These are phyloP conservation scores for Nymphalis c-album DNA, from an alignment of 2,888 invertebrate species.

Conservation along the genomic window DNA sequence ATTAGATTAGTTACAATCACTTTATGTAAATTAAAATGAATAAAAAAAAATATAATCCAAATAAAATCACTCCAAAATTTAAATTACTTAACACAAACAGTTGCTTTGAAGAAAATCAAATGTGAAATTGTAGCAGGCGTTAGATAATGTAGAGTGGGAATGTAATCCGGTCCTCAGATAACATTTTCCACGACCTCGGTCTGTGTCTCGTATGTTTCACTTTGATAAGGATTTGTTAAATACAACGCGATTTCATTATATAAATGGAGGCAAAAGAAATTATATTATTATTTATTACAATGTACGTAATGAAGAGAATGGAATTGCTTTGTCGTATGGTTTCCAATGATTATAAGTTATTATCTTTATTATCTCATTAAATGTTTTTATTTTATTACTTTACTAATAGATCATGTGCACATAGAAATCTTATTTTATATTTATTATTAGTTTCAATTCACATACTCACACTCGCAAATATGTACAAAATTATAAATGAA, in stretches of 20 bases:
- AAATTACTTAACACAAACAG: slow-evolving; percentile 4
- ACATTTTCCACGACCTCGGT: slow-evolving; percentile 29
- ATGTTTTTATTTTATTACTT: background rate
- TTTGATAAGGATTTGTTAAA: slow-evolving; percentile 29
- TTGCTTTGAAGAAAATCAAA: slow-evolving; percentile 19
- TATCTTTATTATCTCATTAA: background rate
- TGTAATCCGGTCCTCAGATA: slow-evolving; percentile 35
- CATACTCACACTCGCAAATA: too few relatives aligned
- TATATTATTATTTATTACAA: background rate
- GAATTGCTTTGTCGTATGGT: background rate
- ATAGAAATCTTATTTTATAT: background rate
- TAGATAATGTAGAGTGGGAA: slow-evolving; percentile 33
- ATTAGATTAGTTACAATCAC: too few relatives aligned
- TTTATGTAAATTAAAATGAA: too few relatives aligned
- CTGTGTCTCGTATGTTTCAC: slow-evolving; percentile 31
- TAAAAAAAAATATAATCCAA: background rate
- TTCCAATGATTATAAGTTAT: background rate
- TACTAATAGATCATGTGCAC: background rate
- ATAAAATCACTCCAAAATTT: slow-evolving; percentile 1
- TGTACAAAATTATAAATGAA: too few relatives aligned
- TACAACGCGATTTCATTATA: slow-evolving; percentile 14
- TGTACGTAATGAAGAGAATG: background rate
- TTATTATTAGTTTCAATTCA: background rate
- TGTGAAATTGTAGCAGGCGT: slow-evolving; percentile 21
- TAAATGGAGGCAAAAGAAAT: background rate